Evolutionary conservation across 2,888 invertebrate species (phyloP), one percentile per base, ranked within the genome.

Genomic region (Torymus texanus): DNA sequence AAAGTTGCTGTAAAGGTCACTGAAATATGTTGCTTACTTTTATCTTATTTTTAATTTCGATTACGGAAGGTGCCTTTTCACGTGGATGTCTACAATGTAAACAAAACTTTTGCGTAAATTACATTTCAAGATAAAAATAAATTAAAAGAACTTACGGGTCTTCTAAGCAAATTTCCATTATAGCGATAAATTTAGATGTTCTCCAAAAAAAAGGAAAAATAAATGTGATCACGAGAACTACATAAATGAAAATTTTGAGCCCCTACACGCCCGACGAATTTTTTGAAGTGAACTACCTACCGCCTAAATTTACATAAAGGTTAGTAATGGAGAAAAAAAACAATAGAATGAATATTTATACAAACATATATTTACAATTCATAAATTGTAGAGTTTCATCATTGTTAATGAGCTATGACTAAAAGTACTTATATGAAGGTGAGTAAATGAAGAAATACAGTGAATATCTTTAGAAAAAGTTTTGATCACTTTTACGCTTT

Each of bases 161-260:
- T 58, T 84, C 55, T 41, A 83, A 78, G 79, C 87, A 87, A 80
- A 89, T 88, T 78, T 89, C 85, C 89, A 89, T 89, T 75, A 78
- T 86, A 56, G 51, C 11, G 56, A 21, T 16, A 51, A 82, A 80
- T 81, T 80, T 82, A 53, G 74, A 79, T 14, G 24, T 51, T 21
- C 53, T 61, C 61, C 24, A n/a, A 18, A 74, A 75, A 56, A 77
- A 63, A 58, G 51, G 21, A 16, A 41, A 14, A 13, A 3, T 59
- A 59, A 59, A 16, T 21, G 21, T 62, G 67, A 55, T 14, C 41
- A 55, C 13, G 55, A 55, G 55, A 78, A 68, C 18, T 51, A 80
- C 71, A 63, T 75, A 21, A 75, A 78, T 50, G 62, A 21, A 63
- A 82, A 78, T 78, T 82, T 80, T 73, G 73, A 73, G 14, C 13